phyloP scores from a whole-genome alignment of 2,113 vertebrate genomes.

The Hylia prasina region DNA sequence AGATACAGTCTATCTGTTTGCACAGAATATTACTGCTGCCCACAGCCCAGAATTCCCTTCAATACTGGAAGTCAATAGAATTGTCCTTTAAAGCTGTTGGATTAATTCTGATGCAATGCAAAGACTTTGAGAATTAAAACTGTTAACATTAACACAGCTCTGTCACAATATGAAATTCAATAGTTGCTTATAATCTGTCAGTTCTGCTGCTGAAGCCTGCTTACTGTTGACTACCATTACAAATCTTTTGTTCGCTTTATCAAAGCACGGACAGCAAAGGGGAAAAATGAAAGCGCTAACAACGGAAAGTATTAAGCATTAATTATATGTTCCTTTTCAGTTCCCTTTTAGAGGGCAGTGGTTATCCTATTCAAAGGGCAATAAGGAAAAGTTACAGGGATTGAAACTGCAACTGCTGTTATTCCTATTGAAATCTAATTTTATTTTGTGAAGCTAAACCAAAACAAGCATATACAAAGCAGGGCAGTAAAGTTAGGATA shows the following conservation, averaged over 20 bases:
- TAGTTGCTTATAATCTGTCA: not conserved
- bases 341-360: not conserved
- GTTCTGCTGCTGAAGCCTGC: not conserved
- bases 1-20: not conserved
- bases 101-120: slow-evolving; percentile 10
- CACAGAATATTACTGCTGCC: not conserved
- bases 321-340: not conserved
- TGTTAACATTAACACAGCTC: not conserved
- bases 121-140: not conserved
- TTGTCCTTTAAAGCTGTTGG: not conserved
- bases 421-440: not conserved
- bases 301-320: not conserved
- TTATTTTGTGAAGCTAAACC: not conserved
- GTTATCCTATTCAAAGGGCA: not conserved
- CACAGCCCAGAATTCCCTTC: not conserved
- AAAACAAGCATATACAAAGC: not conserved
- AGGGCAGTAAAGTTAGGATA: not conserved
- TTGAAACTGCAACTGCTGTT: not conserved
- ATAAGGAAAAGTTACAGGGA: not conserved
- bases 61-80: not conserved
- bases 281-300: not conserved
- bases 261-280: not conserved
- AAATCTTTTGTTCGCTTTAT: slow-evolving; percentile 27
- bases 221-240: not conserved
- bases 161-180: slow-evolving; percentile 19